phyloP scores from a whole-genome alignment of 2,888 invertebrate genomes.

The Lapara coniferarum region DNA sequence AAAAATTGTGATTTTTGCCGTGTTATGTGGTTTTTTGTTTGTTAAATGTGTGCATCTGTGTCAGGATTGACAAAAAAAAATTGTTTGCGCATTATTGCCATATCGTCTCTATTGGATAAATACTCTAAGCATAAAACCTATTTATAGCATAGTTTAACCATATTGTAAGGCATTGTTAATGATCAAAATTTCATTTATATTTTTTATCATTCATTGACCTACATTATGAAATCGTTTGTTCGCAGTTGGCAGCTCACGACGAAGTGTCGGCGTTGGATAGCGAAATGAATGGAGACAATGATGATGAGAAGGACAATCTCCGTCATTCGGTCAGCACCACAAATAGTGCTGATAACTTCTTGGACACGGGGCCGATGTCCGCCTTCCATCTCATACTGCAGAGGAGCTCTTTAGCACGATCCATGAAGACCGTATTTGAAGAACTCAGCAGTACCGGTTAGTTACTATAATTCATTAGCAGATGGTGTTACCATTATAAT shows the following conservation, averaged over 20 bases:
- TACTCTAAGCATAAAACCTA: too few relatives aligned
- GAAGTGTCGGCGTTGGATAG: conserved; percentile 81
- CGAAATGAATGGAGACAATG: conserved; percentile 73
- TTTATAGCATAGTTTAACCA: too few relatives aligned
- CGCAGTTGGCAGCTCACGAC: conserved; percentile 81
- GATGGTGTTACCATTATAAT: background rate
- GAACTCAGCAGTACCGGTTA: conserved; percentile 86
- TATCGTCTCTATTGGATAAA: too few relatives aligned
- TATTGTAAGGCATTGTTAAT: too few relatives aligned
- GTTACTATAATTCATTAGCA: conserved; percentile 21
- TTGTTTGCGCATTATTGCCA: too few relatives aligned
- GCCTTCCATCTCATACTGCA: conserved; percentile 92
- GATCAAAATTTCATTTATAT: too few relatives aligned
- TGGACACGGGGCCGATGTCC: conserved; percentile 71
- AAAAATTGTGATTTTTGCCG: too few relatives aligned
- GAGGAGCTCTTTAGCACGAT: conserved; percentile 91
- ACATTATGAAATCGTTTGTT: background rate
- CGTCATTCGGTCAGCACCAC: conserved; percentile 69
- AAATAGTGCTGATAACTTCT: conserved; percentile 53
- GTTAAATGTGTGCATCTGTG: too few relatives aligned
- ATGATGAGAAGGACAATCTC: conserved; percentile 70
- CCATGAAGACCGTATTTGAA: conserved; percentile 92
- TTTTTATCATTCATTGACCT: background rate
- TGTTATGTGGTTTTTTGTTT: too few relatives aligned
- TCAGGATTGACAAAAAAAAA: too few relatives aligned